Base-by-base conservation (phyloP, 2,113 vertebrate species). In the Penelope pileata region DNA sequence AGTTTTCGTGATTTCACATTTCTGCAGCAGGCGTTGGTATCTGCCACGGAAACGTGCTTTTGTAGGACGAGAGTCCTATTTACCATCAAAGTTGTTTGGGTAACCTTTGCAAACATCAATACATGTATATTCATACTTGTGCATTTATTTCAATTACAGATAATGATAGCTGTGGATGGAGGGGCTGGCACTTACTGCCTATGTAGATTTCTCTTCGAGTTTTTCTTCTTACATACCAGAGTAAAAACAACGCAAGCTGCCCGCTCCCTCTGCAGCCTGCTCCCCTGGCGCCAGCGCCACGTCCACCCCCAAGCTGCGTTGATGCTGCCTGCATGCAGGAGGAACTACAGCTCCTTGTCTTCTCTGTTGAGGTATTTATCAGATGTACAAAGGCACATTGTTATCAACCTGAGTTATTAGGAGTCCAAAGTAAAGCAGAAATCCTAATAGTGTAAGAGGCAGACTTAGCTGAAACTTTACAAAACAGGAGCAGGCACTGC, bases 401-500 rank as follows among this genome's bases (percentile, higher is more conserved):
- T 60, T 68, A 87, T 47, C 66, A 73, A n/a, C 21, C 8, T 36
- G 13, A 78, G 30, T 45, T 53, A 83, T 18, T 32, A 59, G 16
- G 68, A 88, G 50, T 54, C 18, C 42, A 75, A 68, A 86, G 24
- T 10, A 51, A 92, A 84, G 43, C 12, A 38, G 36, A 91, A 91
- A 87, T 43, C 56, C 63, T 69, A 40, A 58, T 3, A 72, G 17
- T 7, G 2, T 15, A 63, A 63, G 43, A 82, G 43, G 29, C 78
- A 21, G 24, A 68, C 27, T n/a, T 60, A 32, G 58, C 9, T 62
- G 56, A 69, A 84, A 56, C 18, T 30, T 10, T 56, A 75, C 66
- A 76, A 73, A 72, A 29, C 42, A 74, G 56, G 22, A 76, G 56
- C 51, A 48, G 68, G 23, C 5, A 3, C 26, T 83, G 50, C 68